Percentiles rank a stretch among this genome's conserved stretches.
These are phyloP conservation scores for Oceanites oceanicus DNA, from an alignment of 2,113 vertebrate species.

Conservation along the genomic window DNA sequence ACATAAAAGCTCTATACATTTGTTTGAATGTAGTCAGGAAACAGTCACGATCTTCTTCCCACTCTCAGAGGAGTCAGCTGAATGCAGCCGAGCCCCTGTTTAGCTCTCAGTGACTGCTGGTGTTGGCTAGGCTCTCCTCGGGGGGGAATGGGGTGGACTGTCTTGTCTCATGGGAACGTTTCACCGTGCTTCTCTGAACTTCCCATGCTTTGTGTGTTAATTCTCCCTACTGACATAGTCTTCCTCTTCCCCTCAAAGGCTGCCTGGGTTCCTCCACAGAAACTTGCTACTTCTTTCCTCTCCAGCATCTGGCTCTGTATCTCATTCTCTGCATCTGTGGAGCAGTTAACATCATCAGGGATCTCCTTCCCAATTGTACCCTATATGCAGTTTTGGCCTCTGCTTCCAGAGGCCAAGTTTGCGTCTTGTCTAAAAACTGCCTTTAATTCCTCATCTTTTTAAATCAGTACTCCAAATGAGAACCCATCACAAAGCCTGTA, in stretches of 20 bases:
- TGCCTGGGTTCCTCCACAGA: background rate
- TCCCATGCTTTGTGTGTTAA: background rate
- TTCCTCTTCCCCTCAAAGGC: background rate
- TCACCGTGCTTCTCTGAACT: background rate
- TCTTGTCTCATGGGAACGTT: background rate
- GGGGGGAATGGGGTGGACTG: background rate
- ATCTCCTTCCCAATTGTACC: background rate
- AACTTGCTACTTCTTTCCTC: background rate
- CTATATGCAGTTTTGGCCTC: background rate
- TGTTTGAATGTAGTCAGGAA: conserved; percentile 62
- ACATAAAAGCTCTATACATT: conserved; percentile 62
- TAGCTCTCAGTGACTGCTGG: background rate
- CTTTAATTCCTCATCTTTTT: background rate
- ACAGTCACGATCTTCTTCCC: conserved; percentile 66
- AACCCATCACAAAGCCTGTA: background rate
- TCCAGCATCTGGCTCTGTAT: background rate
- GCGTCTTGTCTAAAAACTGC: background rate
- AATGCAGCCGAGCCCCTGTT: background rate
- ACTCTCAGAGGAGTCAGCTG: conserved; percentile 50
- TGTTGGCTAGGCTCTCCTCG: background rate
- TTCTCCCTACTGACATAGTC: background rate
- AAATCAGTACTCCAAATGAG: background rate
- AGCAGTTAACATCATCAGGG: background rate
- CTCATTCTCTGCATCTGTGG: background rate
- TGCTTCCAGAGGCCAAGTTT: background rate